phyloP scores from a whole-genome alignment of 2,888 invertebrate species.

The Nebria salina region DNA sequence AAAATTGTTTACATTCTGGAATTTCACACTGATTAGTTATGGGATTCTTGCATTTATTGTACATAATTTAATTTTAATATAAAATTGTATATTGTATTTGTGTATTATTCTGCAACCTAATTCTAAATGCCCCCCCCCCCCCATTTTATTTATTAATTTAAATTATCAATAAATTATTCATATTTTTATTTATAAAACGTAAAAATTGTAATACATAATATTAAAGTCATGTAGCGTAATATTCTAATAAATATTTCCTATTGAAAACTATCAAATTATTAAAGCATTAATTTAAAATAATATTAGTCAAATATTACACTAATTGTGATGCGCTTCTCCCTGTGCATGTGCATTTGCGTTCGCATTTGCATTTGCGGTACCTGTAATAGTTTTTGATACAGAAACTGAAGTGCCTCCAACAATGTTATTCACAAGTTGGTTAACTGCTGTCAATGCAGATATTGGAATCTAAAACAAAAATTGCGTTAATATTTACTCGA shows the following conservation, averaged over 20 bases:
- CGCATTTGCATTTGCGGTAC: neutral
- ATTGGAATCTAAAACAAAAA: conserved; percentile 70
- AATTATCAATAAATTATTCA: no score
- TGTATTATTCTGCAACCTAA: no score
- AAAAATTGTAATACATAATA: neutral
- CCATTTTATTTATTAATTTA: no score
- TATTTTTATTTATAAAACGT: neutral
- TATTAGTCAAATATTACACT: neutral
- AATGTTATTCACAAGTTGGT: conserved; percentile 70
- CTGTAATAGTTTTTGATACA: conserved; percentile 41
- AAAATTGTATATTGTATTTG: neutral
- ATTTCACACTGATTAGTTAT: neutral
- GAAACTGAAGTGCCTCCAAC: conserved; percentile 56
- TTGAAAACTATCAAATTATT: neutral
- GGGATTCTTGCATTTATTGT: neutral
- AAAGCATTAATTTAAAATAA: neutral
- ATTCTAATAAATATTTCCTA: neutral
- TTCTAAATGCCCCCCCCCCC: no score
- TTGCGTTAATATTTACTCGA: no score
- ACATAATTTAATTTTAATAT: neutral
- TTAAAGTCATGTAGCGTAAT: neutral
- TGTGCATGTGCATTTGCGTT: conserved; percentile 10
- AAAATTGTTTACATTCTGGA: neutral
- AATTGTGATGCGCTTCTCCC: conserved; percentile 3
- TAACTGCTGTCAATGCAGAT: conserved; percentile 73